phyloP scores from a whole-genome alignment of 1,140 invertebrate genomes.

The Bombus confusus region DNA sequence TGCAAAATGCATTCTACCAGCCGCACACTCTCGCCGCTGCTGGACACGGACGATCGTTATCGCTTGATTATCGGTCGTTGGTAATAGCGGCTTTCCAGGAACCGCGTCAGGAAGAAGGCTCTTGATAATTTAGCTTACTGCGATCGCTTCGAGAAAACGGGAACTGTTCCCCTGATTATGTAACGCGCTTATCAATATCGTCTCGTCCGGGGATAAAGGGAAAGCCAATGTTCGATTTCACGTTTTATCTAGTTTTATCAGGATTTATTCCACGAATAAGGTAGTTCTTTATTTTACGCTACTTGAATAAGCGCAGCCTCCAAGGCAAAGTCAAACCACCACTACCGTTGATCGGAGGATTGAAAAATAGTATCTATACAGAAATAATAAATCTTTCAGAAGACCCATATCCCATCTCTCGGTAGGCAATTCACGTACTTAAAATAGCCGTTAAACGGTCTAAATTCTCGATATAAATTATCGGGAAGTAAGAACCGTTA shows the following conservation, averaged over 20 bases:
- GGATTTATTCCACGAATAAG: too few relatives aligned
- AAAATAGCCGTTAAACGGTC: not conserved
- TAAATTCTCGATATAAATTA: too few relatives aligned
- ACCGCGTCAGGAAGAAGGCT: slow-evolving; percentile 23
- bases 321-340: too few relatives aligned
- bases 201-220: too few relatives aligned
- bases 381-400: too few relatives aligned
- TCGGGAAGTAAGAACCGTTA: not conserved
- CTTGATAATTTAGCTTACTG: slow-evolving; percentile 21
- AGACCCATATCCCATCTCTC: too few relatives aligned
- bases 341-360: too few relatives aligned
- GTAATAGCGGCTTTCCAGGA: slow-evolving; percentile 31
- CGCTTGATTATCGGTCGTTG: slow-evolving; percentile 40
- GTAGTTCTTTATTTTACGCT: too few relatives aligned
- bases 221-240: not conserved
- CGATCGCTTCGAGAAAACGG: not conserved
- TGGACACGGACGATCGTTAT: slow-evolving; percentile 44
- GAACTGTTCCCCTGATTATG: not conserved
- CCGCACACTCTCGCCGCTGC: not conserved
- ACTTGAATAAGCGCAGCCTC: too few relatives aligned
- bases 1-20: slow-evolving; percentile 42
- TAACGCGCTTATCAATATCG: slow-evolving; percentile 3
- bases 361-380: too few relatives aligned
- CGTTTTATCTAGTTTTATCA: not conserved
- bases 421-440: not conserved